These are phyloP conservation scores for Harpagoxenus sublaevis DNA, from an alignment of 2,888 invertebrate species.

Conservation along the genomic window DNA sequence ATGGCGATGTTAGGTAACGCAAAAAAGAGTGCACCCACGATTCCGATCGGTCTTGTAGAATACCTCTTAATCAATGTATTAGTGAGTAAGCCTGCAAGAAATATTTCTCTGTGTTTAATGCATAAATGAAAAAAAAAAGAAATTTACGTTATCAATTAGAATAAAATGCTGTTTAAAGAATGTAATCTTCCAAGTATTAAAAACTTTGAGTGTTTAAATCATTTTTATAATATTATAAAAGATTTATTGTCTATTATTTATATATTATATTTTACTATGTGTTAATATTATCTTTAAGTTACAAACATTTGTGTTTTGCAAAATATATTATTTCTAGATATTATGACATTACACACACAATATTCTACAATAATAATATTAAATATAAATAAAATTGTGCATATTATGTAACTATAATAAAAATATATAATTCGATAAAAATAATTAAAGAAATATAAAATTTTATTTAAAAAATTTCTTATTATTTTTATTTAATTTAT, in stretches of 20 bases:
- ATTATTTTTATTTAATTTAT: not conserved
- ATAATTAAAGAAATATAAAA: not conserved
- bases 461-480: not conserved
- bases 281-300: not conserved
- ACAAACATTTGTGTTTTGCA: not conserved
- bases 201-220: not conserved
- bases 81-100: constrained; percentile 89
- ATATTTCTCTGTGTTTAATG: constrained; percentile 10
- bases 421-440: too few species aligned
- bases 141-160: not conserved
- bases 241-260: not conserved
- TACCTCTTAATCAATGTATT: constrained; percentile 90
- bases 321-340: not conserved
- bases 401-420: not conserved
- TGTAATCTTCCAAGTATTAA: not conserved
- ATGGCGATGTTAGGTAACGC: constrained; percentile 89
- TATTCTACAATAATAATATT: not conserved
- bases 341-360: not conserved
- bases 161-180: not conserved
- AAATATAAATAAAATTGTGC: not conserved
- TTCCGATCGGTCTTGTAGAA: constrained; percentile 90
- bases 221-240: not conserved
- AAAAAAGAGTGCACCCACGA: constrained; percentile 89
- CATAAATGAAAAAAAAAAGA: not conserved
- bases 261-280: not conserved